Evolutionary conservation across 2,888 invertebrate genomes (phyloP), one percentile per base, ranked within the genome.

Genomic region (Philopedon plagiatum): DNA sequence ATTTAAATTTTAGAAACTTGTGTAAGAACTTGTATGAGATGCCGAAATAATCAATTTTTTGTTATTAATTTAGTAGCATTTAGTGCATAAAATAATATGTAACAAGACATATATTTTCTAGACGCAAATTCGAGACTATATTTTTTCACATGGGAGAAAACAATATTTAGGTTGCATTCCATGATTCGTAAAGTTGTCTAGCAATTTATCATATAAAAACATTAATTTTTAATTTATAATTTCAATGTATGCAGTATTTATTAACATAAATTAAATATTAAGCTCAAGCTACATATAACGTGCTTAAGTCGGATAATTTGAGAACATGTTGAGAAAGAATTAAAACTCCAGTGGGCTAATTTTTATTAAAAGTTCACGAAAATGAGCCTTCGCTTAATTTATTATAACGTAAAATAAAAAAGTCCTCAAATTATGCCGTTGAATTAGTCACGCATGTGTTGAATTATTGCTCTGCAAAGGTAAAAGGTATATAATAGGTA

Each of bases 81-180:
- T 15, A 39, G 3, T n/a, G n/a, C 7, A 39, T 15, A n/a, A 39
- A 15, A 39, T 39, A n/a, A 13, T n/a, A 15, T 0, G 15, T 2
- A 39, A 39, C 39, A 15, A 15, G 13, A 39, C n/a, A 15, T 34
- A 34, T 34, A 11, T 11, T 5, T n/a, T 15, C 13, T n/a, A 39
- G 5, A 39, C 39, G 15, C 39, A 39, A 39, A 39, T 39, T n/a
- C 13, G 15, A n/a, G 7, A 15, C 15, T 39, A 15, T 15, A 39
- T 39, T 41, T 34, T 44, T 46, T 46, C 46, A 46, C 46, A 46
- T 23, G 46, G n/a, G 46, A 46, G 23, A 46, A n/a, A 0, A 46
- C 21, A 23, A 23, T n/a, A 46, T 46, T 21, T 46, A 46, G 46
- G 21, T 21, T 21, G 21, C 21, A n/a, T 46, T 13, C 39, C 13